Evolutionary conservation across 2,797 vertebrate species (phyloP).

Genomic region (Cygnus olor): DNA sequence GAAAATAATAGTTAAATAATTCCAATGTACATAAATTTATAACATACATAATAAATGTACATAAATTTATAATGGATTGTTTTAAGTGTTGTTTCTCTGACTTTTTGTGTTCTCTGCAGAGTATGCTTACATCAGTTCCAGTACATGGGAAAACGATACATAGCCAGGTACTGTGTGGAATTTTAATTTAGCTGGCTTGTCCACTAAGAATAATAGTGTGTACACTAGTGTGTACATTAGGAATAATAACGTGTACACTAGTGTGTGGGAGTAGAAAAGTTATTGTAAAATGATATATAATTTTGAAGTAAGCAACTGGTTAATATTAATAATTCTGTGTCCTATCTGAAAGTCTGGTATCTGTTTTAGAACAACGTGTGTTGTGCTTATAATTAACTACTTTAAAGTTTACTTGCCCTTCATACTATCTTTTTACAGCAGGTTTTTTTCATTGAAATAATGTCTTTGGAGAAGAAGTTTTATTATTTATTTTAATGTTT

Average conservation of each 20-base stretch:
- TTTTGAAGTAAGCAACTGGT: conserved; percentile 2
- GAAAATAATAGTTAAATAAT: neutral
- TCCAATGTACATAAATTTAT: neutral
- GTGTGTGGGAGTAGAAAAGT: neutral
- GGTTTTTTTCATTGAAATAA: neutral
- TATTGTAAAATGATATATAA: neutral
- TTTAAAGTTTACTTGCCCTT: neutral
- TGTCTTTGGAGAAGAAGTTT: neutral
- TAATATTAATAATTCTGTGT: neutral
- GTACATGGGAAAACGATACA: conserved; percentile 97
- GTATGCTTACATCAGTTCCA: conserved; percentile 97
- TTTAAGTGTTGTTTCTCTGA: conserved; percentile 11
- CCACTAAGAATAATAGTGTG: neutral
- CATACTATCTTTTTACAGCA: neutral
- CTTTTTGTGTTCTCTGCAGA: conserved; percentile 78
- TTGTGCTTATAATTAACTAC: neutral
- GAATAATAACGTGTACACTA: neutral
- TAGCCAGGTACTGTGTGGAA: conserved; percentile 90
- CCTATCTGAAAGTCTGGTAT: neutral
- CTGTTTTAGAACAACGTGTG: neutral
- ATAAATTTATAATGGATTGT: neutral
- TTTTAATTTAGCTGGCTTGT: neutral
- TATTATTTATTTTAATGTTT: neutral
- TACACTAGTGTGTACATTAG: neutral
- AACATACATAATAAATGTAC: neutral